Evolutionary conservation across 2,113 vertebrate genomes (phyloP), one percentile per base, ranked within the genome.

Genomic region (Leucopsar rothschildi): DNA sequence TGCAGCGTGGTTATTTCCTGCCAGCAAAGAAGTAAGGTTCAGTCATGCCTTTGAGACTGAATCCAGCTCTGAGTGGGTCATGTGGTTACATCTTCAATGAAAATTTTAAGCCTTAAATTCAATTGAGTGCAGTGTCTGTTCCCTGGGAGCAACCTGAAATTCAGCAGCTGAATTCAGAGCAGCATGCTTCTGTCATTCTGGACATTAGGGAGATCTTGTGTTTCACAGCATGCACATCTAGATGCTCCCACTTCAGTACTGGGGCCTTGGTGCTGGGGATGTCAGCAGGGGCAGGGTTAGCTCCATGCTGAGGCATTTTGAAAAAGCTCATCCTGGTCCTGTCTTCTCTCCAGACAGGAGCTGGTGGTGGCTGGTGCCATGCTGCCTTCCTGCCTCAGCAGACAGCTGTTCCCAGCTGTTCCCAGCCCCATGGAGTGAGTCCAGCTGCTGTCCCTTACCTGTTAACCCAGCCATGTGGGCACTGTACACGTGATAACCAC

Each of bases 31-130:
- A 94, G 69, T 35, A 72, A 87, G 80, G 50, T 96, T 85, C 96
- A 86, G 70, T 92, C 86, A 44, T 73, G 91, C 79, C 90, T 96
- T 95, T 96, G 93, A 94, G 91, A 79, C 53, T 49, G 75, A 73
- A 50, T 23, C 31, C 59, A 24, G 16, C 45, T 50, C 49, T 0
- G 3, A 4, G 25, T 73, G 18, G 23, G 17, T 20, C 52, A 90
- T 10, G 47, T 40, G 2, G 7, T 90, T 85, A 8, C 40, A 19
- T 57, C 50, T 42, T 65, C 35, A 61, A 40, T 50, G 55, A 47
- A 55, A 50, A 61, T 6, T 47, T 27, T 52, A 66, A 90, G 42
- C 50, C 47, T 66, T 79, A 24, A 61, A 35, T 82, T 81, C 35
- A 59, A 0, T 25, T 23, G 22, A 31, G 4, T 49, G 5, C 59